phyloP scores from a whole-genome alignment of 1,140 invertebrate genomes.

The Drosophila sproati region DNA sequence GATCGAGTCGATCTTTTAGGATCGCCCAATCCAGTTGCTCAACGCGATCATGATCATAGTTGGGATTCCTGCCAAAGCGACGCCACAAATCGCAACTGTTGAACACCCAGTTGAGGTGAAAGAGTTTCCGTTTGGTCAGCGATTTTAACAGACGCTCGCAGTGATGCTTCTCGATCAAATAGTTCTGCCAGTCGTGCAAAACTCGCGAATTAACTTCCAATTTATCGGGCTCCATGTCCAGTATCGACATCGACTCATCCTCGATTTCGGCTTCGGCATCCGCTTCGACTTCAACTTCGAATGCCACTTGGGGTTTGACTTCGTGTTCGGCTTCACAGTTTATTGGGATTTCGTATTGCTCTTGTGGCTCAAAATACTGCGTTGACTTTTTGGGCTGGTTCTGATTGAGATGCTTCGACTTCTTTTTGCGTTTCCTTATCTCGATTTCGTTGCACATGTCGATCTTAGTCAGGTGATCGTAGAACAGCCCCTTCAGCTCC shows the following conservation, averaged over 20 bases:
- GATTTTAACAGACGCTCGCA: constrained; percentile 9
- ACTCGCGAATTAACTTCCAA: background rate
- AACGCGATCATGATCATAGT: constrained; percentile 15
- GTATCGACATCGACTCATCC: too few relatives aligned
- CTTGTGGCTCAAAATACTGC: too few relatives aligned
- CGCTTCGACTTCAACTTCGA: background rate
- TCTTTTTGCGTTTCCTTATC: constrained; percentile 3
- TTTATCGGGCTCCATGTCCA: background rate
- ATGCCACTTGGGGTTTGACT: too few relatives aligned
- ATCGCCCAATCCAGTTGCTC: constrained; percentile 39
- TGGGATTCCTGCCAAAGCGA: constrained; percentile 6
- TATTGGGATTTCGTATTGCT: too few relatives aligned
- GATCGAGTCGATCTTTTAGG: background rate
- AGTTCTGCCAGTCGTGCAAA: constrained; percentile 9
- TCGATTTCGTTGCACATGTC: constrained; percentile 35
- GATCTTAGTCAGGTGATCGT: constrained; percentile 1
- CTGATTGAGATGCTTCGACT: background rate
- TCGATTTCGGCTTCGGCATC: background rate
- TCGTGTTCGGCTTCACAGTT: background rate
- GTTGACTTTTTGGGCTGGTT: background rate
- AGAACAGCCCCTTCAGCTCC: constrained; percentile 10
- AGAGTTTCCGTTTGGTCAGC: constrained; percentile 21
- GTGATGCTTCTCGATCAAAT: constrained; percentile 32
- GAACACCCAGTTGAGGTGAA: constrained; percentile 32
- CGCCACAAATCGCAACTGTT: constrained; percentile 17